Evolutionary conservation across 1,140 invertebrate species (phyloP), one percentile per base, ranked within the genome.

Genomic region (Lerema accius): DNA sequence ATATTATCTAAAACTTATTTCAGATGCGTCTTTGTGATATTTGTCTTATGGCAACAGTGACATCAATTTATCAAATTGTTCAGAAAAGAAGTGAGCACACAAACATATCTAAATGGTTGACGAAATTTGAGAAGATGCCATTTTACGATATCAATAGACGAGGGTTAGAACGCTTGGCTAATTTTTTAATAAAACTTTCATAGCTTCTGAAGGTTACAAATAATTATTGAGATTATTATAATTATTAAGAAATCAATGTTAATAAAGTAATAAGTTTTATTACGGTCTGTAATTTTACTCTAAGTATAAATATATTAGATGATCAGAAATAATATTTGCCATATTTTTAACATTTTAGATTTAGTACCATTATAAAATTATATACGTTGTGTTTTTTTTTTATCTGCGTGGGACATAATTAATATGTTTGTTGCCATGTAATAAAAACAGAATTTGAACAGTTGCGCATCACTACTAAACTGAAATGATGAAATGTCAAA

Each of bases 21-120:
- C 70, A 87, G 84, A 76, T 87, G 65, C 59, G 64, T n/a, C 64
- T 89, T 3, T 75, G 74, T 19, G 86, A 89, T 55, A 26, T 89
- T 4, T 86, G 83, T 46, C 67, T 72, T 16, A 74, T 71, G 6
- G 26, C 78, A 4, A 84, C 85, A 6, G 65, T 87, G 3, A 76
- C 76, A 11, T 82, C 86, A 5, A 35, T 85, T 23, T 58, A 67
- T 43, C 62, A 67, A 11, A 28, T 87, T 14, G 5, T 85, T 4
- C 75, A 78, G 1, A 32, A 74, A 26, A 50, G 63, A 32, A 65
- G 76, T 10, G 50, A 64, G 3, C 80, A 84, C 56, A 14, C 17
- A 14, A 73, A 65, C 35, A 13, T 89, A 6, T 37, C 70, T 3
- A 11, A 63, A 6, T 89, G 86, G 86, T 65, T 87, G 37, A 53